Base-by-base conservation (phyloP, 1,140 invertebrate genomes). In the Halictus rubicundus region DNA sequence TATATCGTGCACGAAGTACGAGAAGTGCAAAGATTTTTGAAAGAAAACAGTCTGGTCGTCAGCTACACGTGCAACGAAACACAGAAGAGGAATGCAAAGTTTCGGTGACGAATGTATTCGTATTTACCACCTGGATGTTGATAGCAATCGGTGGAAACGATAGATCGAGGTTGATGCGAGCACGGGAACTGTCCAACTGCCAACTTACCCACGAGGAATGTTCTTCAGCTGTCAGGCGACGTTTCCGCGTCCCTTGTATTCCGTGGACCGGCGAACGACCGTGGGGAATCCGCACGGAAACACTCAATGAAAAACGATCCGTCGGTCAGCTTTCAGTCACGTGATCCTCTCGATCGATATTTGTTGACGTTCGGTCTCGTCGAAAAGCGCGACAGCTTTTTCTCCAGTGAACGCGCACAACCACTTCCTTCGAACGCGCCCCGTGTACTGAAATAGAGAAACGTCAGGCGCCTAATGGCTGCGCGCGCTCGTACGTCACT, bases 371-470 rank as follows among this genome's bases (percentile, higher is more conserved):
- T 7, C 1, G 5, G 10, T 37, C 39, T 27, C 42, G 54, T 64
- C 69, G 57, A 60, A 14, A 64, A 57, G 54, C 23, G 49, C 49
- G 32, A 72, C 23, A 65, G n/a, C 61, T 46, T 46, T 72, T 65
- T 57, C 46, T 46, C 64, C 39, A 68, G 59, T 61, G n/a, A 59
- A 68, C 16, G 60, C 12, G 37, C 39, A 32, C 52, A 60, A 75
- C 83, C 73, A 69, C 57, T 77, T 82, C 68, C 57, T 37, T 25
- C 65, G 84, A 76, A 81, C 49, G 70, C 75, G 68, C 83, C 84
- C 83, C 49, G 66, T 61, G 81, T 9, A 86, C 84, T 86, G 84
- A 52, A 69, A 72, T 52, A 42, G 64, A 61, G 27, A 71, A 54
- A 21, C 69, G 37, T 72, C 72, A 37, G 49, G 39, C 75, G 49